A percentile compares a stretch with the other conserved stretches of the same genome.
Conservation (phyloP, 2,888 invertebrate species). For the Stomorhina lunata region DNA sequence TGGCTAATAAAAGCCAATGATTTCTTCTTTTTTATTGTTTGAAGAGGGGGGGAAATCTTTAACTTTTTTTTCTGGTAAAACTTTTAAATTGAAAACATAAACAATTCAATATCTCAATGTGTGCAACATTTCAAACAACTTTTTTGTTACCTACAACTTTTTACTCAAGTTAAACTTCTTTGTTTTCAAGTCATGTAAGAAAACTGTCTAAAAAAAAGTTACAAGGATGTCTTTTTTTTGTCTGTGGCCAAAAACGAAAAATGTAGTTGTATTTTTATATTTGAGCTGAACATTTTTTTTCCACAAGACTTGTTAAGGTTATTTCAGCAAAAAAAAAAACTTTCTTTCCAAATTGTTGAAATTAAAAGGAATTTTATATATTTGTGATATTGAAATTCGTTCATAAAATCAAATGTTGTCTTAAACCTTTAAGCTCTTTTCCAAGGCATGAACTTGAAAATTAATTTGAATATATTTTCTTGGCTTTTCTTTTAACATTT, state of each 20-base stretch:
- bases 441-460: conserved; percentile 42
- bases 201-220: conserved; percentile 1
- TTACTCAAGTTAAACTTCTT: not conserved
- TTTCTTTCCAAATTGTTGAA: conserved; percentile 53
- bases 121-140: conserved; percentile 65
- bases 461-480: conserved; percentile 64
- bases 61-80: not conserved
- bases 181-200: conserved; percentile 34
- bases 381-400: conserved; percentile 42
- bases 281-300: conserved; percentile 43
- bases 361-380: conserved; percentile 56
- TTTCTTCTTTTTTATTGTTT: conserved; percentile 12
- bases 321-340: conserved; percentile 26
- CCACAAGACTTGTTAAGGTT: conserved; percentile 28
- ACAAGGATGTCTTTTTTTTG: conserved; percentile 47
- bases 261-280: conserved; percentile 36
- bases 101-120: conserved; percentile 54
- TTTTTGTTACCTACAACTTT: conserved; percentile 26
- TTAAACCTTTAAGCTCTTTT: too few species aligned
- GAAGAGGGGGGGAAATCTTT: not conserved
- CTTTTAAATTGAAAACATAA: conserved; percentile 11
- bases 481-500: too few species aligned
- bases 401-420: not conserved
- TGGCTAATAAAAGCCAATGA: not conserved
- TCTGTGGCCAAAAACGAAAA: conserved; percentile 7